Evolutionary conservation across 2,113 vertebrate genomes (phyloP).

Genomic region (Hiodon tergisus): DNA sequence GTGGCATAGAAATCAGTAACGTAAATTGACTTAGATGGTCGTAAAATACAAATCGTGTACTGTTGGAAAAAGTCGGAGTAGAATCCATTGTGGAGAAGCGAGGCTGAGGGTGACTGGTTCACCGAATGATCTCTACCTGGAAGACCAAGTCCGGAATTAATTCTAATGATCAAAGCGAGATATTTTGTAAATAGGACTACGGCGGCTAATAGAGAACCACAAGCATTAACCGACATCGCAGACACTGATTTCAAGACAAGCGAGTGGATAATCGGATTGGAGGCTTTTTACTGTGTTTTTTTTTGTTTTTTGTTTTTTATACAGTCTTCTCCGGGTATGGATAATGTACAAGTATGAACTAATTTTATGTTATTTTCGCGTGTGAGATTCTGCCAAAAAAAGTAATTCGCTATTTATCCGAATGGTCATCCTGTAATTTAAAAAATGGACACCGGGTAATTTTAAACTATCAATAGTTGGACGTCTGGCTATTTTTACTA

Average conservation of each 20-base stretch:
- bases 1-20: slow-evolving; percentile 54
- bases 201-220: slow-evolving; percentile 30
- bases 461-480: background rate
- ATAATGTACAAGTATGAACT: background rate
- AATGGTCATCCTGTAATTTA: background rate
- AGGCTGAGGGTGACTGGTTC: slow-evolving; percentile 32
- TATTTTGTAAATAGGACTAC: slow-evolving; percentile 32
- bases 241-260: slow-evolving; percentile 50
- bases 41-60: slow-evolving; percentile 48
- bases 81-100: slow-evolving; percentile 60
- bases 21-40: slow-evolving; percentile 55
- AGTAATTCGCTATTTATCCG: background rate
- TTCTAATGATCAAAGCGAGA: slow-evolving; percentile 7
- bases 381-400: background rate
- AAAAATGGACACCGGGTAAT: background rate
- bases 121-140: slow-evolving; percentile 18
- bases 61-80: slow-evolving; percentile 58
- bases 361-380: background rate
- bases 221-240: slow-evolving; percentile 60
- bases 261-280: slow-evolving; percentile 1
- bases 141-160: slow-evolving; percentile 25
- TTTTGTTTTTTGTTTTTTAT: background rate
- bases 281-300: slow-evolving; percentile 6
- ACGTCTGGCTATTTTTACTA: background rate
- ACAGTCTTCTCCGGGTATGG: background rate